These are phyloP conservation scores for Vireo altiloquus DNA, from an alignment of 2,113 vertebrate genomes.

Conservation along the genomic window DNA sequence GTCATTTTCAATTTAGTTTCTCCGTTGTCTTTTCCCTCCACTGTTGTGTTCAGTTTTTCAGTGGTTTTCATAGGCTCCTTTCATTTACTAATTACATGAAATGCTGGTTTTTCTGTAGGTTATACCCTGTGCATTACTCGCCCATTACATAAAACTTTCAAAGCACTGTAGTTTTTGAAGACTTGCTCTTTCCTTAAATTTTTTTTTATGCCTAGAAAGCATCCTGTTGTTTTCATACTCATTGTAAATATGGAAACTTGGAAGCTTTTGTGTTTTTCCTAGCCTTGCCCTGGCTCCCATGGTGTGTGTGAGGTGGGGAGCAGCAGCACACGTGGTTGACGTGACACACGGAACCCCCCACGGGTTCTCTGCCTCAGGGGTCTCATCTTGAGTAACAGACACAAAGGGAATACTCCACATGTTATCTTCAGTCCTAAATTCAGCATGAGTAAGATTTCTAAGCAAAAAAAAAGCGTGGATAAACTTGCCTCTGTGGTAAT, in stretches of 20 bases:
- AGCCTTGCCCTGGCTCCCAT: neutral
- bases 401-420: neutral
- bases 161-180: neutral
- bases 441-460: neutral
- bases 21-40: neutral
- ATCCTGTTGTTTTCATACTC: neutral
- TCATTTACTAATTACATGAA: neutral
- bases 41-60: neutral
- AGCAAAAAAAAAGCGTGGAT: neutral
- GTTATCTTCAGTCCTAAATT: neutral
- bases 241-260: neutral
- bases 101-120: neutral
- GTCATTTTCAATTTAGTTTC: neutral
- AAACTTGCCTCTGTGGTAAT: neutral
- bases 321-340: neutral
- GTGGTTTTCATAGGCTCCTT: neutral
- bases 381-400: neutral
- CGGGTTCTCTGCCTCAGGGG: neutral
- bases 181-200: neutral
- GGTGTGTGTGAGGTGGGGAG: neutral
- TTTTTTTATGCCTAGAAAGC: neutral
- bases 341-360: neutral
- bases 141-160: neutral
- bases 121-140: neutral
- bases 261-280: neutral